Percentiles rank a stretch among this genome's conserved stretches.
phyloP scores from a whole-genome alignment of 2,888 invertebrate genomes.

The Endomychus coccineus region DNA sequence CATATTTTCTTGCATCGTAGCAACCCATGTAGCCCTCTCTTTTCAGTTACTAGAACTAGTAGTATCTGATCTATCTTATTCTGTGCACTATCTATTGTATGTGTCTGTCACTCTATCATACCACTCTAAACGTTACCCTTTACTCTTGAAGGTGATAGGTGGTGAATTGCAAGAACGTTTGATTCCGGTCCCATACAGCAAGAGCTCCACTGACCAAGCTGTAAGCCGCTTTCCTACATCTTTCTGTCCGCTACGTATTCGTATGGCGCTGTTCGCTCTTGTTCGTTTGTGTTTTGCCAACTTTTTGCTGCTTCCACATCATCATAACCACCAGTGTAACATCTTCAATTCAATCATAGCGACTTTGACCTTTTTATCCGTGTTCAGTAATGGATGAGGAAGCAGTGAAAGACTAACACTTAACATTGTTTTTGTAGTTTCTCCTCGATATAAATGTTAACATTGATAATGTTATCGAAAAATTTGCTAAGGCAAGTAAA shows the following conservation, averaged over 20 bases:
- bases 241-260: conserved; percentile 47
- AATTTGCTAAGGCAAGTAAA: no score
- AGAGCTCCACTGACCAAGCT: conserved; percentile 99
- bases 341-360: no score
- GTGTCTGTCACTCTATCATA: conserved; percentile 47
- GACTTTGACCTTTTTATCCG: no score
- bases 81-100: conserved; percentile 47
- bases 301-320: conserved; percentile 38
- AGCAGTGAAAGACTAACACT: no score
- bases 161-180: conserved; percentile 99
- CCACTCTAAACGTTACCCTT: conserved; percentile 67
- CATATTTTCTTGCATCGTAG: conserved; percentile 1
- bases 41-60: conserved; percentile 34
- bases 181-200: conserved; percentile 99
- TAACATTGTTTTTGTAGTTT: no score
- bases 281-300: conserved; percentile 42
- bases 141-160: conserved; percentile 99
- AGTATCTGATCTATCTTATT: conserved; percentile 50
- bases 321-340: no score
- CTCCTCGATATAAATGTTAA: no score
- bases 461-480: no score
- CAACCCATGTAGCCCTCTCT: conserved; percentile 18
- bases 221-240: conserved; percentile 78
- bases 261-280: conserved; percentile 43
- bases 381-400: no score